These are phyloP conservation scores for Lagodon rhomboides DNA, from an alignment of 2,797 vertebrate genomes.

Conservation along the genomic window DNA sequence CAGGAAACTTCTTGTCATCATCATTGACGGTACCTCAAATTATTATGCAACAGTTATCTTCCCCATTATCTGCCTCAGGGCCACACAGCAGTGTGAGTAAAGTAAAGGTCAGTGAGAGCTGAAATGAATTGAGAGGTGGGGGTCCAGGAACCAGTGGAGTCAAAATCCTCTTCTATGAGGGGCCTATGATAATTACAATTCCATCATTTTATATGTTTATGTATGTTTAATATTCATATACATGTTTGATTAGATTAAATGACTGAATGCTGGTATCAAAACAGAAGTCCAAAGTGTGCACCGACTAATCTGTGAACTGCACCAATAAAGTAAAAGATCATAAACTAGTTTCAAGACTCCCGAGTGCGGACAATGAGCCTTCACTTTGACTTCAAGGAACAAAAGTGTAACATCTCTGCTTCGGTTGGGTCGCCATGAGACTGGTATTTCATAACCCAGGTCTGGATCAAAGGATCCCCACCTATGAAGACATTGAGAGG, in stretches of 20 bases:
- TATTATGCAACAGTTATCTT: conserved; percentile 94
- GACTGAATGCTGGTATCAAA: conserved; percentile 8
- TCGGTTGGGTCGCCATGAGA: conserved; percentile 53
- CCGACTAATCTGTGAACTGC: conserved; percentile 20
- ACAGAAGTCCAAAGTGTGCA: conserved; percentile 18
- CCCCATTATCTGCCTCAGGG: conserved; percentile 96
- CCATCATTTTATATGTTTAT: too few species aligned
- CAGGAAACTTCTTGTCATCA: conserved; percentile 92
- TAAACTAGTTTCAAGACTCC: conserved; percentile 30
- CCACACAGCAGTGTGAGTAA: conserved; percentile 76
- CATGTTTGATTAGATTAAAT: neutral
- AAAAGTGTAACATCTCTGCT: conserved; percentile 7
- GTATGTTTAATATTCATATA: too few species aligned
- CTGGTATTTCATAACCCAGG: conserved; percentile 69
- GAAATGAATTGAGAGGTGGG: too few species aligned
- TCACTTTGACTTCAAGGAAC: conserved; percentile 17
- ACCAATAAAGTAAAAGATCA: conserved; percentile 45
- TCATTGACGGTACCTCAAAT: conserved; percentile 94
- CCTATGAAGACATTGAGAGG: conserved; percentile 84
- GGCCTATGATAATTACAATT: too few species aligned
- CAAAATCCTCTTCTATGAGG: too few species aligned
- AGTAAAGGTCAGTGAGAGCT: too few species aligned
- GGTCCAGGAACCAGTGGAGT: too few species aligned
- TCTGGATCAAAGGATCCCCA: conserved; percentile 66
- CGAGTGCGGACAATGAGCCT: neutral